phyloP scores from a whole-genome alignment of 2,113 vertebrate species.

The Theropithecus gelada region DNA sequence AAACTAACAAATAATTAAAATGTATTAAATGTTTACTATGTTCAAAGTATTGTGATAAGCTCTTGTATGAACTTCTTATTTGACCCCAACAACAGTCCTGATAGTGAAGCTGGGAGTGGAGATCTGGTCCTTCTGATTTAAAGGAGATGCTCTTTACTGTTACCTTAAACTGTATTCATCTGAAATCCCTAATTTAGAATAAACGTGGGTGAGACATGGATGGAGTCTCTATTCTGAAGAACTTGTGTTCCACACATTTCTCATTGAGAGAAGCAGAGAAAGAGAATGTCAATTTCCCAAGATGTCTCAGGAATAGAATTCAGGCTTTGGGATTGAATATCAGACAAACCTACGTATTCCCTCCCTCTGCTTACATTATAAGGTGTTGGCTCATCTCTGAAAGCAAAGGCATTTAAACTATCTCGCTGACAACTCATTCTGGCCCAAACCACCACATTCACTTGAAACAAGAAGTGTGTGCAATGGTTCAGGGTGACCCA shows the following conservation, averaged over 20 bases:
- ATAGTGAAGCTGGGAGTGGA: background rate
- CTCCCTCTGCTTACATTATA: conserved; percentile 51
- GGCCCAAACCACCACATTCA: conserved; percentile 43
- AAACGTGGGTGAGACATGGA: background rate
- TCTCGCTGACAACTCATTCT: conserved; percentile 17
- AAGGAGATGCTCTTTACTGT: background rate
- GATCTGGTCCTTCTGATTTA: background rate
- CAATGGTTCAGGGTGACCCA: conserved; percentile 54
- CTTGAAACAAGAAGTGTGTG: conserved; percentile 55
- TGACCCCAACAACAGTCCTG: background rate
- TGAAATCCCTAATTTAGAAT: background rate
- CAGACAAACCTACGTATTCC: conserved; percentile 17
- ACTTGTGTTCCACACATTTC: background rate
- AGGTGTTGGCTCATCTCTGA: conserved; percentile 33
- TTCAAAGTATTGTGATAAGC: background rate
- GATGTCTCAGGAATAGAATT: background rate
- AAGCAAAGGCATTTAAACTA: conserved; percentile 43
- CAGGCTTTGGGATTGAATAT: background rate
- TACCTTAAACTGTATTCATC: background rate
- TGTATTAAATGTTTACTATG: background rate
- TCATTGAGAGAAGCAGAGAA: conserved; percentile 1
- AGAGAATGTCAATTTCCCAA: background rate
- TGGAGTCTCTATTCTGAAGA: conserved; percentile 19
- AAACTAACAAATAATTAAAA: conserved; percentile 49
- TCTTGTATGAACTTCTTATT: background rate